Evolutionary conservation across 2,797 vertebrate genomes (phyloP).

Genomic region (Gadopsis bispinosus): DNA sequence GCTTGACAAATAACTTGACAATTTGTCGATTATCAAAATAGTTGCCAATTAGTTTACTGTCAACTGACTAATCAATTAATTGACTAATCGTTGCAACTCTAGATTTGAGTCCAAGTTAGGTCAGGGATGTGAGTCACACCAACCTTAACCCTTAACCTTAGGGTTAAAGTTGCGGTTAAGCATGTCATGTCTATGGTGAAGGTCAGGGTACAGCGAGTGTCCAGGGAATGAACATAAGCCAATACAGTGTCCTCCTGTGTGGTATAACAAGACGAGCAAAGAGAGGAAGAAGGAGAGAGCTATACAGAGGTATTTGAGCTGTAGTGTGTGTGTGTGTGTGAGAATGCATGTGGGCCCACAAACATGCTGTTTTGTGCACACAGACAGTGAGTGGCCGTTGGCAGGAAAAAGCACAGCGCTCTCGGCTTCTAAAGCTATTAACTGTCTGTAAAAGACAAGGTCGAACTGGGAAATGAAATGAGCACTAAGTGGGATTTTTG

Average conservation of each 20-base stretch:
- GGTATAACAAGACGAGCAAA: background rate
- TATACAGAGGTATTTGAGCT: background rate
- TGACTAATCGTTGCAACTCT: background rate
- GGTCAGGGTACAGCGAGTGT: slow-evolving; percentile 3
- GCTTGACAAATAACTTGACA: no score
- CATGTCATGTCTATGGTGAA: background rate
- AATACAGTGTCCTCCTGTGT: slow-evolving; percentile 3
- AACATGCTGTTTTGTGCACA: slow-evolving; percentile 8
- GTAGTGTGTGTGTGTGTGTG: slow-evolving; percentile 16
- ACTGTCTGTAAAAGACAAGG: slow-evolving; percentile 47
- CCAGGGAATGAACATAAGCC: background rate
- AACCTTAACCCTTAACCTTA: no score
- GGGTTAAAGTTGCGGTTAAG: slow-evolving; percentile 1
- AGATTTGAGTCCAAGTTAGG: background rate
- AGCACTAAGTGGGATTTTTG: slow-evolving; percentile 25
- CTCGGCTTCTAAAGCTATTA: slow-evolving; percentile 66
- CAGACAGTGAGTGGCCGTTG: slow-evolving; percentile 31
- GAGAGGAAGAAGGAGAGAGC: background rate
- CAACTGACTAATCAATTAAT: no score
- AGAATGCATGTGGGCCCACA: slow-evolving; percentile 7
- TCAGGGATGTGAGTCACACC: no score
- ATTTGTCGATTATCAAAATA: no score
- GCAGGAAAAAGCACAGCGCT: slow-evolving; percentile 29
- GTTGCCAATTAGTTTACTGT: no score
- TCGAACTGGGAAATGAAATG: slow-evolving; percentile 42